Evolutionary conservation across 2,797 vertebrate species (phyloP), one percentile per base, ranked within the genome.

Genomic region (Centroberyx gerrardi): DNA sequence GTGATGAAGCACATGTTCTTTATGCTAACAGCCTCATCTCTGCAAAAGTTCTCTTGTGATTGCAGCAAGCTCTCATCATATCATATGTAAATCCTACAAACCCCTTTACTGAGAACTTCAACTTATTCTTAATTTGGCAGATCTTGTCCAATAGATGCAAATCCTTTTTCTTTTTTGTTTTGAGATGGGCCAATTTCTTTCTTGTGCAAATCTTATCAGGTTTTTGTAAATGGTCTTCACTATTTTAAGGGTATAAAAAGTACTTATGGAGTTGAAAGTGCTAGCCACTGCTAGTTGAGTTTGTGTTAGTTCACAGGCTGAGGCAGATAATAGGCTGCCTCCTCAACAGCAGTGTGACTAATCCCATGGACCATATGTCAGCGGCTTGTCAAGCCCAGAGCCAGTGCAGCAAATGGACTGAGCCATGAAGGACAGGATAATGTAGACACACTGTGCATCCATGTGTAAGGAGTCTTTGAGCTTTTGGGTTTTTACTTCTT

Each of bases 281-380:
- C 18, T 51, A 53, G 22, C 13, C 53, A 42, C 31, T 56, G 29
- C 40, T 68, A 15, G 68, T 70, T 69, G 59, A 58, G 62, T 71
- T 85, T 80, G 69, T 74, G 63, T 46, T 18, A 60, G 78, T 72
- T 87, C 62, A 74, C 46, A 70, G 62, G 59, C 80, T 62, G 56
- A 82, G 74, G 83, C 63, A 82, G 70, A 83, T 91, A 82, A 93
- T 86, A 74, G 86, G 78, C 74, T 72, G 53, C 75, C 75, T 88
- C 71, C 76, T 83, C 46, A 10, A 72, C 88, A 85, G 74, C 83
- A 83, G 71, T 71, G 74, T 84, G 81, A 81, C 86, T 94, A 93
- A 94, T 93, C 93, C 88, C 44, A 65, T 70, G 68, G 52, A 90
- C 87, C 92, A 92, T 92, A 93, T 92, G 92, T 92, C 88, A 84